A percentile compares a stretch with the other conserved stretches of the same genome.
Evolutionary conservation across 2,797 vertebrate genomes (phyloP).

Genomic region (Pogoniulus pusillus): DNA sequence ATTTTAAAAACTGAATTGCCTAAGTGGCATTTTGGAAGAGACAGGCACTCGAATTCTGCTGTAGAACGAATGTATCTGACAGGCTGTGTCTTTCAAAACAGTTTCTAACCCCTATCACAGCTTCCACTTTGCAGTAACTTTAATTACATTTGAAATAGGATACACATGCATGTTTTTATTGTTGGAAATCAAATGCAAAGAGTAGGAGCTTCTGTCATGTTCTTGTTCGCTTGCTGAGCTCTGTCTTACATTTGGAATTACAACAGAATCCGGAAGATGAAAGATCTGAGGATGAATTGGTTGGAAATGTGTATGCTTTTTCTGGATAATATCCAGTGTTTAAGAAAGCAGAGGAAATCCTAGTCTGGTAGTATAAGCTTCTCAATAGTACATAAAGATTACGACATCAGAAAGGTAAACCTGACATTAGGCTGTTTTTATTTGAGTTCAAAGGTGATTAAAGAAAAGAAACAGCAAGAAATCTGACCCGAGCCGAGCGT

Average conservation of each 20-base stretch:
- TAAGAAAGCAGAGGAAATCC: constrained; percentile 88
- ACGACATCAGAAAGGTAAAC: constrained; percentile 94
- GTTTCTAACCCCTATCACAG: constrained; percentile 5
- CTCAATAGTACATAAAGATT: constrained; percentile 90
- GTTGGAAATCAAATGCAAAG: constrained; percentile 22
- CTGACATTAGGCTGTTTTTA: constrained; percentile 85
- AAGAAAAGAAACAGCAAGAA: constrained; percentile 76
- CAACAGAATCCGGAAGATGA: constrained; percentile 55
- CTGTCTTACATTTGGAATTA: constrained; percentile 63
- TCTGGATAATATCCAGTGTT: constrained; percentile 86
- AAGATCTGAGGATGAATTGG: constrained; percentile 72
- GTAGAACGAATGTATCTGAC: constrained; percentile 21
- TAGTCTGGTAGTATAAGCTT: constrained; percentile 89
- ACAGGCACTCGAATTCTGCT: constrained; percentile 30
- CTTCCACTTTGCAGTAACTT: constrained; percentile 37
- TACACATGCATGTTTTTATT: constrained; percentile 34
- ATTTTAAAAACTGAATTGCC: constrained; percentile 5
- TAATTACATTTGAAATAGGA: constrained; percentile 50
- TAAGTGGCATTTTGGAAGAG: constrained; percentile 35
- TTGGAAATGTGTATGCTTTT: constrained; percentile 73
- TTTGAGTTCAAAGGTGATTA: constrained; percentile 82
- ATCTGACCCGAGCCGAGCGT: constrained; percentile 68
- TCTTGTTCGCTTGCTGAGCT: constrained; percentile 26
- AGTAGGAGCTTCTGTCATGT: constrained; percentile 41
- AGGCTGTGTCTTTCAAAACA: constrained; percentile 29